Evolutionary conservation across 2,888 invertebrate species (phyloP).

Genomic region (Noctua fimbriata): DNA sequence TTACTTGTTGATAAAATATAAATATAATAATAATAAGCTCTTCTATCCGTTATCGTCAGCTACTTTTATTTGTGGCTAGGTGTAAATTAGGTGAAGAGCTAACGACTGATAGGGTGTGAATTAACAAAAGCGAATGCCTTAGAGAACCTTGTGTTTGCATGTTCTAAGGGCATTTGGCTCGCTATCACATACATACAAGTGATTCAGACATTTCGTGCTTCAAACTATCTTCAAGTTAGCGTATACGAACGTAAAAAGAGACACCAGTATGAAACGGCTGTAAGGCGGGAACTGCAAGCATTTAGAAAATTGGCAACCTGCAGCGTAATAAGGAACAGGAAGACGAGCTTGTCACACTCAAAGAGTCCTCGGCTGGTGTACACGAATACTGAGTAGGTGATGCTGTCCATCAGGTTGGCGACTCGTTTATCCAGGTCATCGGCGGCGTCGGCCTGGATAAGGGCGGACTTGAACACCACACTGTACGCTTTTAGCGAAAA

Average conservation of each 20-base stretch:
- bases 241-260: background rate
- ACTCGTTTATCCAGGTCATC: slow-evolving; percentile 94
- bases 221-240: background rate
- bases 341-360: slow-evolving; percentile 97
- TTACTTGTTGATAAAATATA: too few species aligned
- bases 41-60: background rate
- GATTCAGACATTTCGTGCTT: background rate
- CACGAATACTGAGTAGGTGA: slow-evolving; percentile 96
- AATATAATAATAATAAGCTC: too few species aligned
- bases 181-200: background rate
- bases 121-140: background rate
- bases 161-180: background rate
- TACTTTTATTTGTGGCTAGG: background rate
- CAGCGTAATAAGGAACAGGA: slow-evolving; percentile 96
- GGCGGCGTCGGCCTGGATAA: slow-evolving; percentile 92
- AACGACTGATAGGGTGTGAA: background rate
- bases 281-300: background rate
- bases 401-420: slow-evolving; percentile 94
- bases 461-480: slow-evolving; percentile 96
- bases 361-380: slow-evolving; percentile 98
- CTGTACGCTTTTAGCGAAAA: slow-evolving; percentile 98
- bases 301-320: slow-evolving; percentile 88
- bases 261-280: background rate
- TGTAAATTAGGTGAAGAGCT: background rate
- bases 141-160: background rate